phyloP scores from a whole-genome alignment of 2,888 invertebrate species.

The Rhagonycha fulva region DNA sequence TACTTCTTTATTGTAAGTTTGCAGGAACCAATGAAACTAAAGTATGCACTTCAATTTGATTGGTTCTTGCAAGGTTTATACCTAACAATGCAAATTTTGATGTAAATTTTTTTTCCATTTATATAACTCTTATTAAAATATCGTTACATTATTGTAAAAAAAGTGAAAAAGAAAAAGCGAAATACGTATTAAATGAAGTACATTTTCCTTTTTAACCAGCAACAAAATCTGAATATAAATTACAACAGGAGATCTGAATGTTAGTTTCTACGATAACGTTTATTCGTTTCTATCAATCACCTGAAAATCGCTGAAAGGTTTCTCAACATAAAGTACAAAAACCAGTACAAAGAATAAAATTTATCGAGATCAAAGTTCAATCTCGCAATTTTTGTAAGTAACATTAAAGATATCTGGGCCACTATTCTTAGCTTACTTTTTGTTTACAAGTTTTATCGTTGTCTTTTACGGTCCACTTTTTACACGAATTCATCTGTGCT shows the following conservation, averaged over 20 bases:
- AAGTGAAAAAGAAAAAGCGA: too few relatives aligned
- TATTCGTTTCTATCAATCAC: background rate
- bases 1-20: too few relatives aligned
- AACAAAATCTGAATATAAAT: background rate
- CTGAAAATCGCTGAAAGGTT: background rate
- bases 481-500: background rate
- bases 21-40: too few relatives aligned
- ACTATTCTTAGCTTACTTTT: background rate
- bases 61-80: too few relatives aligned
- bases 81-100: too few relatives aligned
- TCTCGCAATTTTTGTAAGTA: background rate
- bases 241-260: background rate
- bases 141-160: too few relatives aligned
- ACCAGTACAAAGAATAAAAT: background rate
- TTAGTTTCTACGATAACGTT: background rate
- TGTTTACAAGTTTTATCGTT: background rate
- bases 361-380: background rate
- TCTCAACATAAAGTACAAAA: background rate
- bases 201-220: background rate
- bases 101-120: too few relatives aligned
- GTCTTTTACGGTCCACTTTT: background rate
- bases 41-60: too few relatives aligned
- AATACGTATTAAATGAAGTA: background rate
- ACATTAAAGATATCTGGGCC: background rate
- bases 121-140: too few relatives aligned